A percentile compares a stretch with the other conserved stretches of the same genome.
phyloP scores from a whole-genome alignment of 2,797 vertebrate genomes.

The Microctenopoma stevenorrisi region DNA sequence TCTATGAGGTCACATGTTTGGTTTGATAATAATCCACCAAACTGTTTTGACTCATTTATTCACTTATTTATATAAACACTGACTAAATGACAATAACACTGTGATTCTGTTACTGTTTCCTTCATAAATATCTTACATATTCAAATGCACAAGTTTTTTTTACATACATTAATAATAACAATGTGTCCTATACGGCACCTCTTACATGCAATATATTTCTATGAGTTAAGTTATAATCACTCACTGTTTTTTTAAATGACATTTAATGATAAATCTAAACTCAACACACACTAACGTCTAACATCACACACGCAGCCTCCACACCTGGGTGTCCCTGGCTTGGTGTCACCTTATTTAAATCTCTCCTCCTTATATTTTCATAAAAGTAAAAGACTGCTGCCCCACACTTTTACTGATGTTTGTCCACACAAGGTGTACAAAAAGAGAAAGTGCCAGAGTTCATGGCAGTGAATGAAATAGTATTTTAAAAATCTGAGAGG shows the following conservation, averaged over 20 bases:
- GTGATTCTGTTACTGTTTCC: too few relatives aligned
- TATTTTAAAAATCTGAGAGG: not conserved
- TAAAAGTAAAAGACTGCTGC: conserved; percentile 25
- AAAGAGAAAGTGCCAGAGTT: not conserved
- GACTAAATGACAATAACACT: too few relatives aligned
- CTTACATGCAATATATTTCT: not conserved
- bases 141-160: not conserved
- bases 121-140: too few relatives aligned
- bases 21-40: too few relatives aligned
- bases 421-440: not conserved
- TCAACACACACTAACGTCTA: conserved; percentile 8
- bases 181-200: not conserved
- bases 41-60: too few relatives aligned
- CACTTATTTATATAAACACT: too few relatives aligned
- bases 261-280: conserved; percentile 13
- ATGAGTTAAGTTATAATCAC: conserved; percentile 6
- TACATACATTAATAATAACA: not conserved
- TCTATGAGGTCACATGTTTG: too few relatives aligned
- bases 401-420: conserved; percentile 10
- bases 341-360: conserved; percentile 49
- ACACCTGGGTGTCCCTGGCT: conserved; percentile 7
- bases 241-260: not conserved
- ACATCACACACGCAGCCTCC: conserved; percentile 4
- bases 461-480: not conserved
- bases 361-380: conserved; percentile 34